A percentile compares a stretch with the other conserved stretches of the same genome.
phyloP scores from a whole-genome alignment of 2,888 invertebrate species.

The Eutolmus rufibarbis region DNA sequence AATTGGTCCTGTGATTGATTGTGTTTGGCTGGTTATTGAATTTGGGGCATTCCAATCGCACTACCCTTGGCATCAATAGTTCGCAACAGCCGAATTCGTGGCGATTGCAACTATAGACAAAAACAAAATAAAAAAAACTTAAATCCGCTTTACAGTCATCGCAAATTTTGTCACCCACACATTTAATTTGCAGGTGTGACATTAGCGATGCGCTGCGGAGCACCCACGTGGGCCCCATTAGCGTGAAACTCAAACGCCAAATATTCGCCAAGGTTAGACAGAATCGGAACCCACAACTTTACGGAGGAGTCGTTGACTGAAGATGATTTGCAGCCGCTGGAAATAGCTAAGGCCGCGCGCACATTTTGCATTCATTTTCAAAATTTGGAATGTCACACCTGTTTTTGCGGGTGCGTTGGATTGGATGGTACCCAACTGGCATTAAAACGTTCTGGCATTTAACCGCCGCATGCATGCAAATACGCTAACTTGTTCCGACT shows the following conservation, averaged over 20 bases:
- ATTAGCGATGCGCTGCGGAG: background rate
- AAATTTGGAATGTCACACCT: background rate
- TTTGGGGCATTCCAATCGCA: background rate
- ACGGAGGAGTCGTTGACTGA: background rate
- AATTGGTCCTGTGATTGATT: background rate
- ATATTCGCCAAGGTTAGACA: background rate
- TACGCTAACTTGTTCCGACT: background rate
- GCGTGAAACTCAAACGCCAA: background rate
- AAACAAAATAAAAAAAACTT: background rate
- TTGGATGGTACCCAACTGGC: background rate
- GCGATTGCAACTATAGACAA: background rate
- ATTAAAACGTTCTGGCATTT: background rate
- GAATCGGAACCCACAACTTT: background rate
- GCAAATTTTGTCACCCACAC: background rate
- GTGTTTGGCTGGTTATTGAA: background rate
- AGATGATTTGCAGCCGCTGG: background rate
- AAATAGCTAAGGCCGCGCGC: background rate
- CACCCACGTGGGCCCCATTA: background rate
- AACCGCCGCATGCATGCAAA: background rate
- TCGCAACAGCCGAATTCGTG: background rate
- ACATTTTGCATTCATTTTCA: background rate
- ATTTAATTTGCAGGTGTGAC: background rate
- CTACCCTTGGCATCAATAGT: background rate
- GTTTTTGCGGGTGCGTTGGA: background rate
- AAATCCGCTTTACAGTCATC: background rate